phyloP scores from a whole-genome alignment of 2,888 invertebrate genomes.

The Eretmocerus hayati region DNA sequence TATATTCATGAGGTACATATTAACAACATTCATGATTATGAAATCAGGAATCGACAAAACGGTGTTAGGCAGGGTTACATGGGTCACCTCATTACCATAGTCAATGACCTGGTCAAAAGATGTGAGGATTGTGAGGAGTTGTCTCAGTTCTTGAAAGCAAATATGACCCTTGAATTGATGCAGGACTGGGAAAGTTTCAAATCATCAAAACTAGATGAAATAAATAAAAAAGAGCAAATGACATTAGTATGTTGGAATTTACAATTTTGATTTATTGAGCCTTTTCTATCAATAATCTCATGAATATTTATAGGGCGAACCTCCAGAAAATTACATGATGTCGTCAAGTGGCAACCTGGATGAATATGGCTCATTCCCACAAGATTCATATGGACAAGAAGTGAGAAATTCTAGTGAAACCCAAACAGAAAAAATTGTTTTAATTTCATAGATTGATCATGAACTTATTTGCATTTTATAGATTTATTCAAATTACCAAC shows the following conservation, averaged over 20 bases:
- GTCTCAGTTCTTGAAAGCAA: slow-evolving; percentile 50
- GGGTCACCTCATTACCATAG: slow-evolving; percentile 60
- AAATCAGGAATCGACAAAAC: slow-evolving; percentile 48
- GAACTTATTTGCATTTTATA: too few relatives aligned
- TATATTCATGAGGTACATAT: background rate
- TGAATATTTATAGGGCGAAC: slow-evolving; percentile 16
- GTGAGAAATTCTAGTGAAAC: slow-evolving; percentile 1
- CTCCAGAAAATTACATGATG: slow-evolving; percentile 16
- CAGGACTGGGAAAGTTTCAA: slow-evolving; percentile 38
- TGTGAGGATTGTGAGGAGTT: slow-evolving; percentile 54
- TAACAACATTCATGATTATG: background rate
- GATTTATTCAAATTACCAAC: too few relatives aligned
- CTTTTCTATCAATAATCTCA: background rate
- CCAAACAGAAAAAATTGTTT: background rate
- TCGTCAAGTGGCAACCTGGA: slow-evolving; percentile 18
- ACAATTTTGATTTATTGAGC: background rate
- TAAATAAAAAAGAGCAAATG: slow-evolving; percentile 39
- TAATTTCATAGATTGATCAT: too few relatives aligned
- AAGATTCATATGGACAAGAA: slow-evolving; percentile 14
- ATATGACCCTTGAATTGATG: slow-evolving; percentile 47
- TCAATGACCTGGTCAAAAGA: slow-evolving; percentile 51
- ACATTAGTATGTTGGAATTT: slow-evolving; percentile 30
- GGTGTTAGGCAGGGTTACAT: slow-evolving; percentile 58
- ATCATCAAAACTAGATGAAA: slow-evolving; percentile 33
- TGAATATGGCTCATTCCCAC: slow-evolving; percentile 46